Conservation (phyloP, 2,797 vertebrate genomes). For the Brachyrhaphis roseni region DNA sequence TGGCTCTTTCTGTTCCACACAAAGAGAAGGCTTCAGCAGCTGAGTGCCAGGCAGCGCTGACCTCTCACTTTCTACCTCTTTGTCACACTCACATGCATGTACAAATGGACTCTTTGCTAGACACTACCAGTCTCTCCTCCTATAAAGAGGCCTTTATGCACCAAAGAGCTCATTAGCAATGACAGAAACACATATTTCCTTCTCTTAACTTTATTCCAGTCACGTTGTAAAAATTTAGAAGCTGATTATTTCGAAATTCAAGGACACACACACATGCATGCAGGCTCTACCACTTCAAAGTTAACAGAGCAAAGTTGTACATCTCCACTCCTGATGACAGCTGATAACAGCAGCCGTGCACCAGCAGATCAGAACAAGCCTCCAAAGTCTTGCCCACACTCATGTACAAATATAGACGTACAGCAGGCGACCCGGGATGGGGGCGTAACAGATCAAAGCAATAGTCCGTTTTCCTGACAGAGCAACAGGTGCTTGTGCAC, state of each 20-base stretch:
- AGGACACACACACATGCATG: conserved; percentile 2
- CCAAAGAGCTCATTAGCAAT: conserved; percentile 14
- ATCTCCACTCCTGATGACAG: conserved; percentile 21
- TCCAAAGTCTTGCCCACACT: neutral
- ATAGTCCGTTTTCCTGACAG: conserved; percentile 19
- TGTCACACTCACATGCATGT: conserved; percentile 41
- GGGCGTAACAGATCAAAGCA: conserved; percentile 38
- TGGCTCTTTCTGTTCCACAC: conserved; percentile 23
- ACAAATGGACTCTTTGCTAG: conserved; percentile 36
- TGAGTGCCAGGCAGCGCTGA: conserved; percentile 67
- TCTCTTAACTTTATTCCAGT: neutral
- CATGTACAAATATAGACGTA: conserved; percentile 1
- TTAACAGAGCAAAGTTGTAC: conserved; percentile 7
- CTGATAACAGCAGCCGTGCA: conserved; percentile 17
- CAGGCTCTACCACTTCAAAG: conserved; percentile 31
- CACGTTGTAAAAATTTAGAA: neutral
- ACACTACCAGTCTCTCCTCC: conserved; percentile 63
- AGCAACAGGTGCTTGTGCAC: conserved; percentile 39
- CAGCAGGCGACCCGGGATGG: neutral
- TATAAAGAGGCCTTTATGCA: conserved; percentile 54
- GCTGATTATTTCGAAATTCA: neutral
- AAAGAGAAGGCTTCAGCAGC: conserved; percentile 45
- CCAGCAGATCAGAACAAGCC: conserved; percentile 5
- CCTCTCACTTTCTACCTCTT: conserved; percentile 56
- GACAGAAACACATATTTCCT: neutral